Evolutionary conservation across 2,888 invertebrate genomes (phyloP).

Genomic region (Deilephila porcellus): DNA sequence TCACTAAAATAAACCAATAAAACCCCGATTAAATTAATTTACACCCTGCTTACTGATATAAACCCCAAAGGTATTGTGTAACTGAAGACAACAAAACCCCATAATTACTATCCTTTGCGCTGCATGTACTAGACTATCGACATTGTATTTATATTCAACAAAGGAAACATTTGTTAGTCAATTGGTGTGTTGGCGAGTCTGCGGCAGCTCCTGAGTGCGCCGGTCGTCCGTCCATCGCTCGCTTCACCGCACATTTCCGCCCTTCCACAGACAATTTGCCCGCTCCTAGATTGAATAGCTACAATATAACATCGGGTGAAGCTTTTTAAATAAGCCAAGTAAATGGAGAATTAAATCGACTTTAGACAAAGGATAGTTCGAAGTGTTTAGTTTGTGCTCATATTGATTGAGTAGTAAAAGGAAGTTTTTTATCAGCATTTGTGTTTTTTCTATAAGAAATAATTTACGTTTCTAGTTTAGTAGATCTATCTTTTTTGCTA

Average conservation of each 20-base stretch:
- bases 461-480: too few species aligned
- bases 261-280: slow-evolving; percentile 58
- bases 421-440: too few species aligned
- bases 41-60: too few species aligned
- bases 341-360: slow-evolving; percentile 28
- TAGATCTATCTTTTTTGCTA: too few species aligned
- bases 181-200: slow-evolving; percentile 23
- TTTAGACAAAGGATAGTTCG: neutral
- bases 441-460: too few species aligned
- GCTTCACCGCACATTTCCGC: slow-evolving; percentile 57
- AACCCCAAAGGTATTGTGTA: neutral
- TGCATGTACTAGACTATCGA: too few species aligned
- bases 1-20: too few species aligned
- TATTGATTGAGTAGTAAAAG: neutral
- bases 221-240: slow-evolving; percentile 42
- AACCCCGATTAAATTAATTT: too few species aligned
- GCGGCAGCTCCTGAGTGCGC: slow-evolving; percentile 27
- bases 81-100: too few species aligned
- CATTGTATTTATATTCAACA: slow-evolving; percentile 17
- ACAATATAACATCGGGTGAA: slow-evolving; percentile 37
- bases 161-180: slow-evolving; percentile 5
- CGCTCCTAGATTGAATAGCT: slow-evolving; percentile 55
- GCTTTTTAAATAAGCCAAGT: slow-evolving; percentile 32
- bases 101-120: too few species aligned
- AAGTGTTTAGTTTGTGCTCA: neutral